Evolutionary conservation across 53 echinoderm and acorn worm species (phyloP), one percentile per base, ranked within the genome.

Genomic region (Stichopus horrens): DNA sequence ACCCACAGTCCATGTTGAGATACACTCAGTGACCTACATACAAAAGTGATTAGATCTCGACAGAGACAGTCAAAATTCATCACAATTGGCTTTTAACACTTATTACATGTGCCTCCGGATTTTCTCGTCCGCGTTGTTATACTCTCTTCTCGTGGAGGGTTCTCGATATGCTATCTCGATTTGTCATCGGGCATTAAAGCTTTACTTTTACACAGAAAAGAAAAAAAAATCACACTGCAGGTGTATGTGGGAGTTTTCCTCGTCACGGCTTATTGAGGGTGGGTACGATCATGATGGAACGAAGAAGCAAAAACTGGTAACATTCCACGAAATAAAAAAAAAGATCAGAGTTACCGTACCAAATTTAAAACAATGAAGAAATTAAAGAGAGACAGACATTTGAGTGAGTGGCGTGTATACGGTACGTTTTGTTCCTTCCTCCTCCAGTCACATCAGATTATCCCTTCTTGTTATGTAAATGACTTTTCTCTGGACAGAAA

Each of bases 81-180:
- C 63, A 63, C 9, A 63, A 63, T 53, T 79, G 79, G 79, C 79
- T 79, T 79, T 79, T 79, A 79, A 79, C 53, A 19, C 54, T 79
- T 54, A 56, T 79, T 79, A 79, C 54, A 79, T 79, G 54, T 52
- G 79, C 79, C 79, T 53, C 55, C 9, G 79, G 79, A 52, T 55
- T 79, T 52, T 79, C 53, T 79, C 5, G 53, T 54, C 10, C 9
- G 53, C 54, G n/a, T 79, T 53, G 37, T 55, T 79, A 16, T 5
- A 18, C 63, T 63, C 16, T 63, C 14, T 63, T 63, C n/a, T 9
- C 63, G 7, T 63, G 79, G 19, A 79, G 55, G 55, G 52, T 19
- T 79, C 79, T 79, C 54, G 53, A 9, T 55, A 11, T 79, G 56
- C 53, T 52, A 78, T 78, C 78, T 79, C 63, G 4, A 16, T 16